phyloP scores from a whole-genome alignment of 2,113 vertebrate genomes.

The Melanostigma gelatinosum region DNA sequence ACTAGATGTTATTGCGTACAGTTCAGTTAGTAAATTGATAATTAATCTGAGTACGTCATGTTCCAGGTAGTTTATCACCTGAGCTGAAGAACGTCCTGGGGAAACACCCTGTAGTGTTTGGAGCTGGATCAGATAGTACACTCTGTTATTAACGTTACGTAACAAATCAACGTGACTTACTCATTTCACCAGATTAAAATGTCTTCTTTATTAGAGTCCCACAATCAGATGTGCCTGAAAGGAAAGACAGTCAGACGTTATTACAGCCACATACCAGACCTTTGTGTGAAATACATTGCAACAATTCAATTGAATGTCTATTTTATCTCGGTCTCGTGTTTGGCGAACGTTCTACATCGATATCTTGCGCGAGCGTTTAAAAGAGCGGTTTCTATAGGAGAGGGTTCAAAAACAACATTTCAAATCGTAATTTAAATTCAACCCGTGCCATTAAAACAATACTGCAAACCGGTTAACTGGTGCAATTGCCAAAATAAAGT shows the following conservation, averaged over 20 bases:
- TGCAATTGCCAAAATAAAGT: not conserved
- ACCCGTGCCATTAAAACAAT: not conserved
- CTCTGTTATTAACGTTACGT: too few relatives aligned
- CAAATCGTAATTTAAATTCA: not conserved
- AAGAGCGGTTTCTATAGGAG: not conserved
- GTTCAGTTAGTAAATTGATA: not conserved
- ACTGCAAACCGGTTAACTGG: not conserved
- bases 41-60: too few relatives aligned
- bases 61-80: too few relatives aligned
- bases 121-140: not conserved
- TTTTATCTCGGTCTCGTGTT: not conserved
- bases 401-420: too few relatives aligned
- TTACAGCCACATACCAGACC: not conserved
- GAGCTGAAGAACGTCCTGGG: not conserved
- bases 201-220: not conserved
- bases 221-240: slow-evolving; percentile 29
- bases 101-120: not conserved
- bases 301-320: not conserved
- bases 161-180: slow-evolving; percentile 34
- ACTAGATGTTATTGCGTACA: not conserved
- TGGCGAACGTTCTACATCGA: not conserved
- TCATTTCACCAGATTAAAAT: slow-evolving; percentile 56
- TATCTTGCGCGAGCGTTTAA: not conserved
- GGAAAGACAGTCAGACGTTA: not conserved
- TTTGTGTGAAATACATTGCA: not conserved